phyloP scores from a whole-genome alignment of 2,888 invertebrate species.

The Acronicta aceris region DNA sequence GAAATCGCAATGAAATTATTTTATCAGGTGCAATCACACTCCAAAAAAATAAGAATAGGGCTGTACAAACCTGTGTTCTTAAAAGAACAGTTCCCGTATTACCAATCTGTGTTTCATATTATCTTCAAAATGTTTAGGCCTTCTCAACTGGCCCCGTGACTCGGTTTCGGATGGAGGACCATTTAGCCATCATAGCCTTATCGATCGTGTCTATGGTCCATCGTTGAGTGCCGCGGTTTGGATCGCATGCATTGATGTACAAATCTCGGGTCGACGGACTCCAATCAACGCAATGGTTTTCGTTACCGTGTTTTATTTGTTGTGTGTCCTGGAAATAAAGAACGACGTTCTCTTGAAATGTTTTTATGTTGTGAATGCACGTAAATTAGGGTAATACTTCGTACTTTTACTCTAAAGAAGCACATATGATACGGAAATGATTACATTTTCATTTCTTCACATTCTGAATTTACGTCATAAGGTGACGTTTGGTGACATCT shows the following conservation, averaged over 20 bases:
- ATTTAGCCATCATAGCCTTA: conserved; percentile 75
- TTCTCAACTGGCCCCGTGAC: conserved; percentile 73
- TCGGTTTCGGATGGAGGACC: conserved; percentile 71
- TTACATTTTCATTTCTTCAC: too few relatives aligned
- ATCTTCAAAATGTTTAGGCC: conserved; percentile 8
- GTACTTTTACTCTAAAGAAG: too few relatives aligned
- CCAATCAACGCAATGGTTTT: conserved; percentile 93
- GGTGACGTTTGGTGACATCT: too few relatives aligned
- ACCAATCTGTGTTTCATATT: background rate
- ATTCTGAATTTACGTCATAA: too few relatives aligned
- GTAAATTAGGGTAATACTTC: too few relatives aligned
- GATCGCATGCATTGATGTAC: conserved; percentile 92
- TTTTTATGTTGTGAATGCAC: too few relatives aligned
- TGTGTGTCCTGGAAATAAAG: conserved; percentile 88
- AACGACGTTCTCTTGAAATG: background rate
- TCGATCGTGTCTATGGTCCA: conserved; percentile 92
- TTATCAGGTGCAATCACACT: background rate
- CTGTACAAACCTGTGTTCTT: background rate
- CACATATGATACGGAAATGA: too few relatives aligned
- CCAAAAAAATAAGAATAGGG: too few relatives aligned
- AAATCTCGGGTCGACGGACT: conserved; percentile 84
- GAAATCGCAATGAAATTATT: background rate
- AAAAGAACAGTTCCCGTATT: background rate
- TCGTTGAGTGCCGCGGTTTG: conserved; percentile 90
- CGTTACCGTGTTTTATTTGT: conserved; percentile 92